Evolutionary conservation across 1,140 invertebrate genomes (phyloP).

Genomic region (Drosophila chauvacae): DNA sequence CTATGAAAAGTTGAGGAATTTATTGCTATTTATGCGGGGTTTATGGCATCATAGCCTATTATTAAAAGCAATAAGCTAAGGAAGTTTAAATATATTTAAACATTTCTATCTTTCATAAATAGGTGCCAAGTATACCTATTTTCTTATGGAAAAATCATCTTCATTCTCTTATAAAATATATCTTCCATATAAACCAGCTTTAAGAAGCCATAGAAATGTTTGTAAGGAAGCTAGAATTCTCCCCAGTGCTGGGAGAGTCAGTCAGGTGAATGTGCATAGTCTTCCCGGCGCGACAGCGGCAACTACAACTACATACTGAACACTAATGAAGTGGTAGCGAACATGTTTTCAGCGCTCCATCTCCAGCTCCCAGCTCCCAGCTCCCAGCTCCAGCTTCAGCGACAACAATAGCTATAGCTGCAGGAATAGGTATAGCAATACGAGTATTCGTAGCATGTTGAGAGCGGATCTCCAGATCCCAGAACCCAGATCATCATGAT

Average conservation of each 20-base stretch:
- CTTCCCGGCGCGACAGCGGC: slow-evolving; percentile 39
- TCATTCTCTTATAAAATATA: background rate
- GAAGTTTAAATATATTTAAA: background rate
- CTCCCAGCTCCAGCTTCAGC: background rate
- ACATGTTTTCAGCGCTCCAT: slow-evolving; percentile 49
- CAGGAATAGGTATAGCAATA: slow-evolving; percentile 16
- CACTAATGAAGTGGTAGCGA: slow-evolving; percentile 66
- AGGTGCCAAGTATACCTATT: background rate
- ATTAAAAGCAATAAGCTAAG: background rate
- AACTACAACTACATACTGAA: slow-evolving; percentile 61
- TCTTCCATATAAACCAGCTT: background rate
- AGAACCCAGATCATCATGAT: slow-evolving; percentile 7
- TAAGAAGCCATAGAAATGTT: background rate
- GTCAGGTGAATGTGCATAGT: slow-evolving; percentile 62
- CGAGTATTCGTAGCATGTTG: slow-evolving; percentile 25
- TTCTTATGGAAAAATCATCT: background rate
- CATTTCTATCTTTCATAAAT: background rate
- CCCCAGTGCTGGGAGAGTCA: slow-evolving; percentile 19
- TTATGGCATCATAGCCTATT: background rate
- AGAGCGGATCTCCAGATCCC: slow-evolving; percentile 22
- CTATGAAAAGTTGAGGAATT: background rate
- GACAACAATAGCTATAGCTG: slow-evolving; percentile 23
- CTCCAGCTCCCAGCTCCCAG: slow-evolving; percentile 1
- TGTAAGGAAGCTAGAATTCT: background rate
- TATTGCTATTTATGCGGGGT: background rate